A percentile compares a stretch with the other conserved stretches of the same genome.
These are phyloP conservation scores for Amphiduros pacificus DNA, from an alignment of 2,888 invertebrate genomes.

Conservation along the genomic window DNA sequence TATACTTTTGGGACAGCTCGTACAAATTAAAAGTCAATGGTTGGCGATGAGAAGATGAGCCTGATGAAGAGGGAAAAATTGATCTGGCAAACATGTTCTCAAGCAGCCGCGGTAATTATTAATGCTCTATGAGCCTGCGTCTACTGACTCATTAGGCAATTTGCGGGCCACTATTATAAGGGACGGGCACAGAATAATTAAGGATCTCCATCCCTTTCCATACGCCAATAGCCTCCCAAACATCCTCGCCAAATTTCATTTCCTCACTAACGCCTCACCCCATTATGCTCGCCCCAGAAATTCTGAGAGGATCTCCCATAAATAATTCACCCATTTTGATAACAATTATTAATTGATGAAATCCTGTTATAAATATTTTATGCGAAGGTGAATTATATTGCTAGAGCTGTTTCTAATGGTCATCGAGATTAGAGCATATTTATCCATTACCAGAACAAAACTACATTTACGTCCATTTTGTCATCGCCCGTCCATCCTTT, in stretches of 20 bases:
- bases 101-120: conserved; percentile 1
- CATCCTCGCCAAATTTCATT: neutral
- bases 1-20: neutral
- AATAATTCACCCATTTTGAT: too few species aligned
- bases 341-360: too few species aligned
- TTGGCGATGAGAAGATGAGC: neutral
- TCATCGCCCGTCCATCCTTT: too few species aligned
- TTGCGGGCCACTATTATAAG: conserved; percentile 5
- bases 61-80: conserved; percentile 5
- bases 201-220: neutral
- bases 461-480: too few species aligned
- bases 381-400: too few species aligned
- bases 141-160: conserved; percentile 6
- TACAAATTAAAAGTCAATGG: conserved; percentile 9
- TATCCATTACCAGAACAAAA: too few species aligned
- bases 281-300: neutral
- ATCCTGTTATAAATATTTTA: too few species aligned
- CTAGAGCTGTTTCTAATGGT: too few species aligned
- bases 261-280: neutral
- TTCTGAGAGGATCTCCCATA: too few species aligned
- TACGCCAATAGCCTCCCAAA: neutral
- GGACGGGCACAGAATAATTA: neutral
- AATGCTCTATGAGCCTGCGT: conserved; percentile 1
- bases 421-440: too few species aligned
- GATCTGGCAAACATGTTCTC: conserved; percentile 11